Evolutionary conservation across 2,888 invertebrate species (phyloP).

Genomic region (Drosophila diplacantha): DNA sequence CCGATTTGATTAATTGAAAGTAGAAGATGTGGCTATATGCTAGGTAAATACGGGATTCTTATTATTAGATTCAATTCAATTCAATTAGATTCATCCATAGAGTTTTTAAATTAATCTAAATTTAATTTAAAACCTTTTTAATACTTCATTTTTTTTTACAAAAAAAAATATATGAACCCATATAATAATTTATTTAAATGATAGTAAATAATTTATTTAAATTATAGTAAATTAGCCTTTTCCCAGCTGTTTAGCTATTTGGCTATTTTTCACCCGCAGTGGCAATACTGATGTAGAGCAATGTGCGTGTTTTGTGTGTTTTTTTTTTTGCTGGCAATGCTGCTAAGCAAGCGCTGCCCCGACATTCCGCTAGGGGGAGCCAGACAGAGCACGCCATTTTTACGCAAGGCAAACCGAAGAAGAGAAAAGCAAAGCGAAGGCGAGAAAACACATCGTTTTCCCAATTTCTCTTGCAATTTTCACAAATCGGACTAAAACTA

Average conservation of each 20-base stretch:
- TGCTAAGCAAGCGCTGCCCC: not conserved
- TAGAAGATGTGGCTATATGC: not conserved
- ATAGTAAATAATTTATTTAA: too few species aligned
- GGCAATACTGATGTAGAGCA: constrained; percentile 13
- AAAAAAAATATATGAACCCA: too few species aligned
- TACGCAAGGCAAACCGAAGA: constrained; percentile 19
- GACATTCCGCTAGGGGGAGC: constrained; percentile 39
- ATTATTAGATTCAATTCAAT: not conserved
- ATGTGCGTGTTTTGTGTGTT: constrained; percentile 15
- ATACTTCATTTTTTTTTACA: too few species aligned
- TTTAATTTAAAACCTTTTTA: not conserved
- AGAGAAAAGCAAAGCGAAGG: constrained; percentile 29
- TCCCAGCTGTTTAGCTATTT: not conserved
- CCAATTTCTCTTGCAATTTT: constrained; percentile 8
- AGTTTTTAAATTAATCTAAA: not conserved
- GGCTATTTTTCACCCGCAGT: not conserved
- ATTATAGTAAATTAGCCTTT: not conserved
- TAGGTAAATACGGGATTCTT: not conserved
- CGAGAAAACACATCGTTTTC: constrained; percentile 33
- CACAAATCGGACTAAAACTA: not conserved
- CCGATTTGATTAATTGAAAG: not conserved
- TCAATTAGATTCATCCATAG: too few species aligned
- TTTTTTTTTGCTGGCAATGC: constrained; percentile 53
- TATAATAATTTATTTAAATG: too few species aligned
- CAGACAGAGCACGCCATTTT: constrained; percentile 59